Conservation (phyloP, 2,113 vertebrate genomes). For the Nannobrachium achirus region DNA sequence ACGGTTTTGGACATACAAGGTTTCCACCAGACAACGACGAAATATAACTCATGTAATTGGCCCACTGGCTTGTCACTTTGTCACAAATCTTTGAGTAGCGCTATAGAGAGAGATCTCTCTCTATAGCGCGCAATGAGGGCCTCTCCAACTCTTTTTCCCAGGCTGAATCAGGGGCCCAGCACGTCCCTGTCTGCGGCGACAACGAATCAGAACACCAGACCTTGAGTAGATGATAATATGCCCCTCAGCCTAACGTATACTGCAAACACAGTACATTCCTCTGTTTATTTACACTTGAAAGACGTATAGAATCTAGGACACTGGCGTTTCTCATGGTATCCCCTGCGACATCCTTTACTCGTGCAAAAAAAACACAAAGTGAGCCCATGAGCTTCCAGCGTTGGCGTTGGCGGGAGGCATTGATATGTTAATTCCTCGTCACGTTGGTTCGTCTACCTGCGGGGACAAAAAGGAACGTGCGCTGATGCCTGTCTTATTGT, state of each 20-base stretch:
- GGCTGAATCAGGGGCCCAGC: too few species aligned
- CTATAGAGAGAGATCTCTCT: too few species aligned
- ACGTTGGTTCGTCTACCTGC: slow-evolving; percentile 27
- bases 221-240: slow-evolving; percentile 10
- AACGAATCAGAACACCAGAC: slow-evolving; percentile 16
- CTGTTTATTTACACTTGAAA: slow-evolving; percentile 23
- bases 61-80: too few species aligned
- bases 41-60: too few species aligned
- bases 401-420: slow-evolving; percentile 43
- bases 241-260: neutral
- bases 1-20: too few species aligned
- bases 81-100: too few species aligned
- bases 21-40: too few species aligned
- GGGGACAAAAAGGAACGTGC: slow-evolving; percentile 20
- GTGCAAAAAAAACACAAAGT: slow-evolving; percentile 37
- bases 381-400: slow-evolving; percentile 7
- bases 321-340: slow-evolving; percentile 31
- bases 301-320: slow-evolving; percentile 18
- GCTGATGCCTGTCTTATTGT: slow-evolving; percentile 20
- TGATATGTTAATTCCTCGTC: slow-evolving; percentile 57
- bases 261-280: neutral
- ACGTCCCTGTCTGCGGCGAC: too few species aligned
- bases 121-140: too few species aligned
- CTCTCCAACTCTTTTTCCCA: too few species aligned
- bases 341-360: slow-evolving; percentile 36